Evolutionary conservation across 2,797 vertebrate genomes (phyloP).

Genomic region (Lagodon rhomboides): DNA sequence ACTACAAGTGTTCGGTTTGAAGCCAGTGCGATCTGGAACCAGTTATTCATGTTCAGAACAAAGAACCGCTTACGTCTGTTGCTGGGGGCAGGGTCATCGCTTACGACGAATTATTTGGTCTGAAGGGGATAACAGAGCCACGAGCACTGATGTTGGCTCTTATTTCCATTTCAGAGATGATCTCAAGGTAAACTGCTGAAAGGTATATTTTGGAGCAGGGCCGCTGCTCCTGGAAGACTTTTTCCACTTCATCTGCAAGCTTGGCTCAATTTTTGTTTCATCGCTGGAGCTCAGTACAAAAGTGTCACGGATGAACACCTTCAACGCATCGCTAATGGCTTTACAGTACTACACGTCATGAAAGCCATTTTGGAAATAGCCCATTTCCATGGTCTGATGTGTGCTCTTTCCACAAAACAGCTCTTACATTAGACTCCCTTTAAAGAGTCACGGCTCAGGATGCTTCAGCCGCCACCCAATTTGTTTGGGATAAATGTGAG

Average conservation of each 20-base stretch:
- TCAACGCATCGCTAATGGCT: slow-evolving; percentile 64
- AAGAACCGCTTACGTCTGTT: too few relatives aligned
- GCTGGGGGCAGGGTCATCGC: too few relatives aligned
- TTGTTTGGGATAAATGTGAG: slow-evolving; percentile 76
- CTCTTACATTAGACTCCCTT: slow-evolving; percentile 59
- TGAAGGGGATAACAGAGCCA: not conserved
- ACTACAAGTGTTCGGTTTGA: too few relatives aligned
- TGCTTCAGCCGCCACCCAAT: slow-evolving; percentile 63
- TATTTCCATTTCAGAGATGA: slow-evolving; percentile 26
- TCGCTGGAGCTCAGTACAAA: slow-evolving; percentile 15
- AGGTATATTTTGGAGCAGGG: not conserved
- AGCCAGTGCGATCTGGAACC: too few relatives aligned
- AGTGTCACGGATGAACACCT: slow-evolving; percentile 59
- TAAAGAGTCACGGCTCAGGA: slow-evolving; percentile 61
- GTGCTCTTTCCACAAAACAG: slow-evolving; percentile 56
- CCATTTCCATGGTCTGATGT: slow-evolving; percentile 67
- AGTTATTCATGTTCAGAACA: too few relatives aligned
- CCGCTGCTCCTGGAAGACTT: not conserved
- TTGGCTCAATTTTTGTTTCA: slow-evolving; percentile 41
- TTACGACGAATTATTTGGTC: too few relatives aligned
- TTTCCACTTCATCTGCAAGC: slow-evolving; percentile 11
- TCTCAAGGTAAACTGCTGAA: slow-evolving; percentile 5
- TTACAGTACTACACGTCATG: slow-evolving; percentile 53
- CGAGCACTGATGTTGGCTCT: not conserved
- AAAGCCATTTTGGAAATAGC: slow-evolving; percentile 66